Evolutionary conservation across 2,797 vertebrate species (phyloP).

Genomic region (Rhinichthys osculus): DNA sequence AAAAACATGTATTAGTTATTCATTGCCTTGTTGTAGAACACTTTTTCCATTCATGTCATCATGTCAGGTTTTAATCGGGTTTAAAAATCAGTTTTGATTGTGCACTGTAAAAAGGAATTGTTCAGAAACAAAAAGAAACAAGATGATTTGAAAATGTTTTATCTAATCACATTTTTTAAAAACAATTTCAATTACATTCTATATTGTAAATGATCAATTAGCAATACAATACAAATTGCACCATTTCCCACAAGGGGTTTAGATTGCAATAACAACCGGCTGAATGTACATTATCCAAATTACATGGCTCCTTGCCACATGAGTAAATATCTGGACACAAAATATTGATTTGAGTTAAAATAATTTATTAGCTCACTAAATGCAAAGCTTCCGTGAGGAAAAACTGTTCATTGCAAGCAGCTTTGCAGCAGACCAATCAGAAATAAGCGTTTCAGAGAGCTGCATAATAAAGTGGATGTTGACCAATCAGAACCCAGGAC

Average conservation of each 20-base stretch:
- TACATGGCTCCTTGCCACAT: background rate
- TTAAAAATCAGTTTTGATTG: background rate
- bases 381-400: background rate
- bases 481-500: background rate
- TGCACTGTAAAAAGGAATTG: background rate
- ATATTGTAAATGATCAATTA: background rate
- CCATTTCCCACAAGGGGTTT: background rate
- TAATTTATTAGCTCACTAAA: background rate
- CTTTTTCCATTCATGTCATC: background rate
- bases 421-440: background rate
- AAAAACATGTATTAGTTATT: background rate
- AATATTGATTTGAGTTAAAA: background rate
- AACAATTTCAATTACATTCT: background rate
- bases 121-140: too few species aligned
- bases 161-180: background rate
- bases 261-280: background rate
- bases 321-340: background rate
- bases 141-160: background rate
- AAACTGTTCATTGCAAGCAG: background rate
- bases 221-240: background rate
- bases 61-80: background rate
- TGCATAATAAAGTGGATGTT: background rate
- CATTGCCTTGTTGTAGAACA: background rate
- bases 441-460: background rate
- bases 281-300: background rate